phyloP scores from a whole-genome alignment of 2,888 invertebrate genomes.

The Trachelus iudaicus region DNA sequence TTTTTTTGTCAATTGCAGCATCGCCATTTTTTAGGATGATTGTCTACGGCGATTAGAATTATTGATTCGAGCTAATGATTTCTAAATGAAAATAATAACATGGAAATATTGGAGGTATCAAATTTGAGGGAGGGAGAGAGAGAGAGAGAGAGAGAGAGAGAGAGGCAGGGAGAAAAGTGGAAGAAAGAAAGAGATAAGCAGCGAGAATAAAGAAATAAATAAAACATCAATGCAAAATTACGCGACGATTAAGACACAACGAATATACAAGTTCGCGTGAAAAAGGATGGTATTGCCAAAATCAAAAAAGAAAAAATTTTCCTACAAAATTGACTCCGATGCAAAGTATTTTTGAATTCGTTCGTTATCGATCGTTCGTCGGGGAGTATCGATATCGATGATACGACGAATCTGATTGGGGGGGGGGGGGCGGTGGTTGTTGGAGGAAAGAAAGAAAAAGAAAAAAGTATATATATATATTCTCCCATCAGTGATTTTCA shows the following conservation, averaged over 20 bases:
- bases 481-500: background rate
- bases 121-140: background rate
- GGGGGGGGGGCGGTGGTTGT: too few relatives aligned
- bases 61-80: conserved; percentile 11
- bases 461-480: background rate
- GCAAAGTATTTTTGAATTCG: background rate
- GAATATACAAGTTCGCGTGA: conserved; percentile 10
- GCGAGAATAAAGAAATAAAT: background rate
- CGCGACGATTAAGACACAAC: conserved; percentile 14
- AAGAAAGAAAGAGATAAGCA: conserved; percentile 4
- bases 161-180: too few relatives aligned
- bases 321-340: background rate
- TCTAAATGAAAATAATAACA: background rate
- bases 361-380: too few relatives aligned
- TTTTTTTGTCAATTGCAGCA: background rate
- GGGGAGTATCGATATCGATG: too few relatives aligned
- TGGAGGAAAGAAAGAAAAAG: background rate
- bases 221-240: background rate
- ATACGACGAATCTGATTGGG: too few relatives aligned
- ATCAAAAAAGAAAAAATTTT: too few relatives aligned
- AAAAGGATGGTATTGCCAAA: conserved; percentile 6
- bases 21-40: background rate
- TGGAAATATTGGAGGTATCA: background rate
- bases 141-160: conserved; percentile 5
- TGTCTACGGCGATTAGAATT: conserved; percentile 1